Conservation (phyloP, 2,113 vertebrate species). For the Jacana jacana region DNA sequence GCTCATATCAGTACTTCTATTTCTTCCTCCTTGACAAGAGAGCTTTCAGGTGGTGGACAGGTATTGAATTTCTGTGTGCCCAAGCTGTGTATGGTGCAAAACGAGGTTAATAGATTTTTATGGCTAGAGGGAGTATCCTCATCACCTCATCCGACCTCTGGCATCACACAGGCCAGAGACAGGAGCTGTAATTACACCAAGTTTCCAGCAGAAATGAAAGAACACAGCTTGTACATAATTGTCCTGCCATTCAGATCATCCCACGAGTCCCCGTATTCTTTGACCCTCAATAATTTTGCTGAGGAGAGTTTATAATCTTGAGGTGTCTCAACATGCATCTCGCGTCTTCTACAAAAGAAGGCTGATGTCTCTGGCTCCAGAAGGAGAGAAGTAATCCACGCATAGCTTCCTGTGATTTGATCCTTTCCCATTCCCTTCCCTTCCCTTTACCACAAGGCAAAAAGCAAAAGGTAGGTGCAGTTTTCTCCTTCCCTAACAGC, state of each 20-base stretch:
- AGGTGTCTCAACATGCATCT: not conserved
- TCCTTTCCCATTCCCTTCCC: not conserved
- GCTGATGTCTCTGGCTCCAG: not conserved
- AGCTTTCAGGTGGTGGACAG: slow-evolving; percentile 14
- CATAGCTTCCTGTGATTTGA: not conserved
- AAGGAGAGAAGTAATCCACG: not conserved
- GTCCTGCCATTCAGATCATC: slow-evolving; percentile 41
- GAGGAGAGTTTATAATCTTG: slow-evolving; percentile 1
- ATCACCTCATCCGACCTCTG: not conserved
- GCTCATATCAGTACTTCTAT: not conserved
- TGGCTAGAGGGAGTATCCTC: slow-evolving; percentile 20
- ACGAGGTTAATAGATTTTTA: slow-evolving; percentile 60
- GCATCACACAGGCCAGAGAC: not conserved
- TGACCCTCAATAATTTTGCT: slow-evolving; percentile 17
- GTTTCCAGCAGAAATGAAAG: slow-evolving; percentile 30
- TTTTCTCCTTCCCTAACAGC: not conserved
- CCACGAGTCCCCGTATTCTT: not conserved
- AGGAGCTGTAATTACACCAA: slow-evolving; percentile 50
- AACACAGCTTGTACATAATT: not conserved
- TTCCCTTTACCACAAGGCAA: not conserved
- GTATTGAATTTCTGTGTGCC: slow-evolving; percentile 40
- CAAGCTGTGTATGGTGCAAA: not conserved
- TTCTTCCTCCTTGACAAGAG: slow-evolving; percentile 9
- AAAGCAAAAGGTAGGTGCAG: not conserved
- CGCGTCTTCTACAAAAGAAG: fast-evolving